phyloP scores from a whole-genome alignment of 2,888 invertebrate genomes.

The Microdon myrmicae region DNA sequence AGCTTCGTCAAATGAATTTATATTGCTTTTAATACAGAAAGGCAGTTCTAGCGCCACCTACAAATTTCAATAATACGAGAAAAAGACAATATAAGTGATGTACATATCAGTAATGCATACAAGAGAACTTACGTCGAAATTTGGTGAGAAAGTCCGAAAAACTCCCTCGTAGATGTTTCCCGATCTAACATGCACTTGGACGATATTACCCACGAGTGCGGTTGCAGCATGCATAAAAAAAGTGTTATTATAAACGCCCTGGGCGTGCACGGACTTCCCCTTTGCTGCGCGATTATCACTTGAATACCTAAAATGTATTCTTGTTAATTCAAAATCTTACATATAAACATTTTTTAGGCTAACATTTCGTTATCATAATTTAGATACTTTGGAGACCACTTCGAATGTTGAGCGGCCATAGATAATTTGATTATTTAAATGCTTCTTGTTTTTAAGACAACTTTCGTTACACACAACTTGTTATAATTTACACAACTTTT shows the following conservation, averaged over 20 bases:
- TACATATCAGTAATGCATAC: neutral
- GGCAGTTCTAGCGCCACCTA: conserved; percentile 85
- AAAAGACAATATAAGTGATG: conserved; percentile 6
- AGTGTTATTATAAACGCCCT: conserved; percentile 90
- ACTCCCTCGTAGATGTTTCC: conserved; percentile 90
- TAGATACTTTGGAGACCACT: too few species aligned
- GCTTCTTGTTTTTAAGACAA: too few species aligned
- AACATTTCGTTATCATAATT: too few species aligned
- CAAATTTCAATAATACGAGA: conserved; percentile 6
- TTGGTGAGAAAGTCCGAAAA: conserved; percentile 87
- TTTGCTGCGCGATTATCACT: conserved; percentile 67
- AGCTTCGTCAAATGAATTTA: conserved; percentile 61
- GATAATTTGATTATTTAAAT: too few species aligned
- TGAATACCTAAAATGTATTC: conserved; percentile 56
- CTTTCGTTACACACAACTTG: too few species aligned
- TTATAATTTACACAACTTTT: too few species aligned
- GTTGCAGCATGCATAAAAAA: conserved; percentile 91
- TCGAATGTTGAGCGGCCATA: too few species aligned
- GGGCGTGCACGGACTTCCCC: conserved; percentile 76
- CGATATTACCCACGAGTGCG: conserved; percentile 84
- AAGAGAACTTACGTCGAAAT: conserved; percentile 77
- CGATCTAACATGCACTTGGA: conserved; percentile 84
- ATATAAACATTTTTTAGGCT: too few species aligned
- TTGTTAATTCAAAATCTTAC: conserved; percentile 3
- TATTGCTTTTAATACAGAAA: conserved; percentile 71